Evolutionary conservation across 2,797 vertebrate genomes (phyloP), one percentile per base, ranked within the genome.

Genomic region (Bufotes viridis): DNA sequence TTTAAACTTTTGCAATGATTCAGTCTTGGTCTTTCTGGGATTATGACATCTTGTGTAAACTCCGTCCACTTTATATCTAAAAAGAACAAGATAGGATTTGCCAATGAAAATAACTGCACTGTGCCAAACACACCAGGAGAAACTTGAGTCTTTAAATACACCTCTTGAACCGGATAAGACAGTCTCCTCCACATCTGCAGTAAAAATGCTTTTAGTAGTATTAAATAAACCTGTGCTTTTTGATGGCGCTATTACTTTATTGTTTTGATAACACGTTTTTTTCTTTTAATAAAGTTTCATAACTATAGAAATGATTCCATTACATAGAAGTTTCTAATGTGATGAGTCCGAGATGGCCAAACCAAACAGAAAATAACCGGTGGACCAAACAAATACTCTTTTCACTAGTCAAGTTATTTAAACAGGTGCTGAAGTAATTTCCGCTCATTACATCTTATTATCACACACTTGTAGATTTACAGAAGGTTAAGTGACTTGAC

Each of bases 61-160:
- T 96, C 96, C 61, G 92, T 92, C 96, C 96, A 96, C 91, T 96
- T 96, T 15, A 90, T 92, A 87, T 96, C 96, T 95, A 94, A 91
- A 91, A 94, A 70, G 81, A 89, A 89, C 88, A 89, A 87, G 75
- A 78, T n/a, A 84, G 15, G n/a, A 87, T 78, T 87, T 84, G 85
- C 84, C 80, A 87, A 87, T 87, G 65, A 89, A 89, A 89, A 89
- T 87, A 89, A 26, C n/a, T 79, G 74, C 34, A 42, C 42, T 9
- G 72, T 89, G 84, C 88, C 88, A 87, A 89, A 87, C 81, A 82
- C 88, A 86, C 84, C 84, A 89, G 80, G 65, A 87, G 80, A 72
- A 89, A 89, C 63, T 72, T 82, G 85, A 89, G 80, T 82, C 79
- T 89, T 87, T 80, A 80, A 34, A 87, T 80, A 87, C 88, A 86